These are phyloP conservation scores for Tautogolabrus adspersus DNA, from an alignment of 2,113 vertebrate genomes.

Conservation along the genomic window DNA sequence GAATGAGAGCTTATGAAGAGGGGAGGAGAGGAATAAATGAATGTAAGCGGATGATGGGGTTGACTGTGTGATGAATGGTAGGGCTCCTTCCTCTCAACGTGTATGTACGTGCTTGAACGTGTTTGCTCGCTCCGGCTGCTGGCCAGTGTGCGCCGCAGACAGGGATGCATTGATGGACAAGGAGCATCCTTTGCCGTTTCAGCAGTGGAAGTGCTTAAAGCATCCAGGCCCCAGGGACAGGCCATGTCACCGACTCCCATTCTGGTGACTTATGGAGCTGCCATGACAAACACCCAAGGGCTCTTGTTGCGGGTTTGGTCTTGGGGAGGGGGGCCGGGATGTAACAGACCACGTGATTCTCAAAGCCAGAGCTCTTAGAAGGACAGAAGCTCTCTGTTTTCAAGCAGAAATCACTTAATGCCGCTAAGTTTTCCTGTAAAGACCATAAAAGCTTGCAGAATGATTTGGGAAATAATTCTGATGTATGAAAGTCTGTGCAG, in stretches of 20 bases:
- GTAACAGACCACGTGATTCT: conserved; percentile 23
- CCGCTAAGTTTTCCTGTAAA: conserved; percentile 6
- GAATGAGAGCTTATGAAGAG: conserved; percentile 29
- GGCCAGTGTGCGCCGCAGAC: conserved; percentile 21
- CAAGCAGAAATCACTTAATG: not conserved
- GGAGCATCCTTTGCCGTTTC: conserved; percentile 72
- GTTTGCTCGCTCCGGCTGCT: conserved; percentile 14
- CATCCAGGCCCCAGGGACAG: conserved; percentile 60
- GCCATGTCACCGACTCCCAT: conserved; percentile 64
- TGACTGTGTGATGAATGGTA: conserved; percentile 59
- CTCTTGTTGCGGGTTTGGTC: conserved; percentile 22
- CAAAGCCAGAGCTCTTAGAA: conserved; percentile 18
- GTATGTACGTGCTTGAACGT: conserved; percentile 25
- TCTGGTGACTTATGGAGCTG: conserved; percentile 76
- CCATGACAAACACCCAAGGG: conserved; percentile 67
- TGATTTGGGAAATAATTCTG: conserved; percentile 21
- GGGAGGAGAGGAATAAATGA: conserved; percentile 29
- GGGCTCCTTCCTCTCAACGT: conserved; percentile 9
- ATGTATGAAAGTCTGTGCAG: conserved; percentile 24
- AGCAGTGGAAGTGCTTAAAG: conserved; percentile 76
- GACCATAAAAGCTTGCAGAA: conserved; percentile 13
- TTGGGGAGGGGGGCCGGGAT: conserved; percentile 5
- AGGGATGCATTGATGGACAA: conserved; percentile 63
- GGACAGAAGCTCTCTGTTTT: not conserved
- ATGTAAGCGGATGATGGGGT: conserved; percentile 22